phyloP scores from a whole-genome alignment of 53 echinoderm and acorn worm species.

The Luidia sarsii region DNA sequence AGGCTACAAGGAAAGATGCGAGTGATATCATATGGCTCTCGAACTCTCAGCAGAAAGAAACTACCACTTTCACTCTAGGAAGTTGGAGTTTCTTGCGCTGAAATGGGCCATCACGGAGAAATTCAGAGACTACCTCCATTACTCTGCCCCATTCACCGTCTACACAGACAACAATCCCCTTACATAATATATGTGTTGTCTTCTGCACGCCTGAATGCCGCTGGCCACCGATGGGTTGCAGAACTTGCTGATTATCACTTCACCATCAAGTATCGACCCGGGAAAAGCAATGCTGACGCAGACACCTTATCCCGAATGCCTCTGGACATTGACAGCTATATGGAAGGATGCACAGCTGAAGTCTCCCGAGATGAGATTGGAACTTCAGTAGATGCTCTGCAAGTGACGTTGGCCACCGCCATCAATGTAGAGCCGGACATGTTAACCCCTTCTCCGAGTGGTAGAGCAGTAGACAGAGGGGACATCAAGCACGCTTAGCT shows the following conservation, averaged over 20 bases:
- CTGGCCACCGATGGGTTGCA: slow-evolving; percentile 60
- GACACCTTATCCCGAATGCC: slow-evolving; percentile 59
- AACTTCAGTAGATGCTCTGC: not conserved
- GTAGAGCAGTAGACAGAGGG: not conserved
- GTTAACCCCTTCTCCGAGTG: not conserved
- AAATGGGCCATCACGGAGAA: slow-evolving; percentile 23
- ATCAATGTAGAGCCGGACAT: not conserved
- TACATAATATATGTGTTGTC: slow-evolving; percentile 35
- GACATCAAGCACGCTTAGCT: too few species aligned
- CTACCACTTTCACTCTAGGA: slow-evolving; percentile 6
- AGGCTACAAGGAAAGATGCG: slow-evolving; percentile 14
- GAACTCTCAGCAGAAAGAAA: slow-evolving; percentile 35
- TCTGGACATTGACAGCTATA: not conserved
- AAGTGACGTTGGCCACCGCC: not conserved
- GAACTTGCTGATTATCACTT: slow-evolving; percentile 63
- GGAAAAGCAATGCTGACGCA: slow-evolving; percentile 47
- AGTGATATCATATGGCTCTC: slow-evolving; percentile 29
- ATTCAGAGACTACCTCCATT: slow-evolving; percentile 38
- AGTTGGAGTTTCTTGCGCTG: slow-evolving; percentile 59
- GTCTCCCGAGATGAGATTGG: slow-evolving; percentile 2
- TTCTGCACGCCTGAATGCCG: slow-evolving; percentile 48
- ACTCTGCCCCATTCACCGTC: not conserved
- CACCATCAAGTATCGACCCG: slow-evolving; percentile 58
- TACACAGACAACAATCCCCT: slow-evolving; percentile 57
- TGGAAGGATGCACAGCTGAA: not conserved